These are phyloP conservation scores for Manis crassicaudata DNA, from an alignment of 2,797 vertebrate genomes.

Conservation along the genomic window DNA sequence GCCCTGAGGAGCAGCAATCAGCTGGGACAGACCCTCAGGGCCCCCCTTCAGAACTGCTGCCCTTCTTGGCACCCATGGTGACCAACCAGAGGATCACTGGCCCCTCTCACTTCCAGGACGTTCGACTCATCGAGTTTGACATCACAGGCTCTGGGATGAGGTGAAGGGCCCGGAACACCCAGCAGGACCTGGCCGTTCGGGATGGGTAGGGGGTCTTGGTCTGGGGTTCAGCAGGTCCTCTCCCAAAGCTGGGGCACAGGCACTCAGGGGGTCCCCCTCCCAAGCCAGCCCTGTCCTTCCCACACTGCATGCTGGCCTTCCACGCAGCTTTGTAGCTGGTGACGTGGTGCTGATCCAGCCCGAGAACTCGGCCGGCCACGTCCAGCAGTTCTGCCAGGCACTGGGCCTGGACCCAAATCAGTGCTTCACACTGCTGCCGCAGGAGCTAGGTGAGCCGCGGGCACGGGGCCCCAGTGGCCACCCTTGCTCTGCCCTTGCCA, in stretches of 20 bases:
- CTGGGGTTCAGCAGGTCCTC: not conserved
- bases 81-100: slow-evolving; percentile 91
- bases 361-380: slow-evolving; percentile 86
- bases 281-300: no score
- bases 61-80: slow-evolving; percentile 90
- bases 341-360: slow-evolving; percentile 94
- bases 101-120: slow-evolving; percentile 93
- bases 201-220: no score
- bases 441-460: slow-evolving; percentile 78
- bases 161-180: slow-evolving; percentile 84
- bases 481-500: not conserved
- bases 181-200: accelerated
- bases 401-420: slow-evolving; percentile 89
- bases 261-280: accelerated
- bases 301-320: accelerated
- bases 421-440: slow-evolving; percentile 87
- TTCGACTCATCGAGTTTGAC: slow-evolving; percentile 95
- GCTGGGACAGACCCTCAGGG: not conserved
- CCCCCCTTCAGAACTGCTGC: slow-evolving; percentile 82
- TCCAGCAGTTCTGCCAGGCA: slow-evolving; percentile 90
- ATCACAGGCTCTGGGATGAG: slow-evolving; percentile 89
- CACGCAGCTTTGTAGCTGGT: slow-evolving; percentile 89
- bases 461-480: accelerated
- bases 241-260: not conserved
- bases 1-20: accelerated